phyloP scores from a whole-genome alignment of 2,113 vertebrate genomes.

The Rafetus swinhoei region DNA sequence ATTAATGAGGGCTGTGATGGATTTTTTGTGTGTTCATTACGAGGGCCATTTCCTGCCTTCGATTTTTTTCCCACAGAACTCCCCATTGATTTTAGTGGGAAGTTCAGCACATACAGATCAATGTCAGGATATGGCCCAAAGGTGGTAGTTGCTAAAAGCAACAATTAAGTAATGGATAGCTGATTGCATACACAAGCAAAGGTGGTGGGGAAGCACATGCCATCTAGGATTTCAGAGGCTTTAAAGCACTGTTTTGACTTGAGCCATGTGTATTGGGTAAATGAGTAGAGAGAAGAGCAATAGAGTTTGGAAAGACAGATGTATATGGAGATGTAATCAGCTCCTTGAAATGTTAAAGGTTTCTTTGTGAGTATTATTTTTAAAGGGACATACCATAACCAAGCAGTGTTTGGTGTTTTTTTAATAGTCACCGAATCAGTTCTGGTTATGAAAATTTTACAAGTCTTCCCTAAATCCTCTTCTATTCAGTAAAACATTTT shows the following conservation, averaged over 20 bases:
- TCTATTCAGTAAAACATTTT: background rate
- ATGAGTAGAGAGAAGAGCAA: background rate
- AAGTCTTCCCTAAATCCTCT: background rate
- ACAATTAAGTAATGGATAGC: background rate
- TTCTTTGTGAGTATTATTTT: background rate
- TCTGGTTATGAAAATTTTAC: background rate
- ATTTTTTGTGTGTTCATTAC: background rate
- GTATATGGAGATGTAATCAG: background rate
- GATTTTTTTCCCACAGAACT: background rate
- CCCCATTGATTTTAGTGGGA: conserved; percentile 31
- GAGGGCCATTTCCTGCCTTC: conserved; percentile 31
- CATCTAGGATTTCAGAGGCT: background rate
- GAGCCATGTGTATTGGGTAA: background rate
- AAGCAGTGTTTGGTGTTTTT: background rate
- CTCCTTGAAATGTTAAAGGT: background rate
- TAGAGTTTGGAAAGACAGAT: background rate
- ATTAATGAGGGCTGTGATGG: background rate
- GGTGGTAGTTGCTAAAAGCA: background rate
- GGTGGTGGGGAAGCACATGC: background rate
- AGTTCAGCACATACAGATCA: conserved; percentile 27
- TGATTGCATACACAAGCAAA: background rate
- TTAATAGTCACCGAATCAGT: background rate
- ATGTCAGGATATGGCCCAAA: conserved; percentile 24
- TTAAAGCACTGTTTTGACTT: background rate
- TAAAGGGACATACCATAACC: background rate